These are phyloP conservation scores for Percopsis omiscomaycus DNA, from an alignment of 2,797 vertebrate genomes.

Conservation along the genomic window DNA sequence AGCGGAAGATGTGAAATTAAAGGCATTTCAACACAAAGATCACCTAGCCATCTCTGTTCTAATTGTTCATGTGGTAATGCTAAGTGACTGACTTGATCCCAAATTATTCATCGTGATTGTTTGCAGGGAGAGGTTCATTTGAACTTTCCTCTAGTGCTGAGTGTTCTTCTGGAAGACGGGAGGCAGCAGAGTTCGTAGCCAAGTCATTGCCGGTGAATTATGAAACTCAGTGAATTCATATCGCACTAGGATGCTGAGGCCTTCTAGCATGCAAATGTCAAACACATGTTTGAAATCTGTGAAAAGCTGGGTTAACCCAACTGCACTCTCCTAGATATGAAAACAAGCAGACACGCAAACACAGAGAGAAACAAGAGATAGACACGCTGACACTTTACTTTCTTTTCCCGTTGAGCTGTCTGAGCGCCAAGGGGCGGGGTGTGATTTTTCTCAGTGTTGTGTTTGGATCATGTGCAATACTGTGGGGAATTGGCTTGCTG, in stretches of 20 bases:
- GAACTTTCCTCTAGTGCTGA: no score
- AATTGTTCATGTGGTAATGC: no score
- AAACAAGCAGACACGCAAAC: conserved; percentile 9
- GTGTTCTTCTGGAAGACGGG: not conserved
- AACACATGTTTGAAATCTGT: conserved; percentile 22
- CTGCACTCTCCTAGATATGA: conserved; percentile 8
- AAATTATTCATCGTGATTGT: no score
- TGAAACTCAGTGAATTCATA: conserved; percentile 28
- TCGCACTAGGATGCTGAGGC: conserved; percentile 32
- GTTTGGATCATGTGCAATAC: conserved; percentile 23
- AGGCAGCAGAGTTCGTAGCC: not conserved
- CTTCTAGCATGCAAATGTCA: conserved; percentile 45
- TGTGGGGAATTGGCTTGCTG: conserved; percentile 29
- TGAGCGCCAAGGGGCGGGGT: conserved; percentile 17
- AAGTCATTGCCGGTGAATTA: conserved; percentile 34
- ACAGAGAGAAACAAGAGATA: not conserved
- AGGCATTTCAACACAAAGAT: no score
- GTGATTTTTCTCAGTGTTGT: conserved; percentile 26
- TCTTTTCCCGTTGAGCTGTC: conserved; percentile 21
- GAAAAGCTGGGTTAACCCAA: conserved; percentile 35
- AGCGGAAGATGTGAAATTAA: no score
- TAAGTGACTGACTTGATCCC: no score
- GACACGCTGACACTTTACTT: conserved; percentile 5
- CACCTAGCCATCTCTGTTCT: no score
- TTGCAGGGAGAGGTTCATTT: no score